These are phyloP conservation scores for Agapostemon virescens DNA, from an alignment of 2,888 invertebrate species.

Conservation along the genomic window DNA sequence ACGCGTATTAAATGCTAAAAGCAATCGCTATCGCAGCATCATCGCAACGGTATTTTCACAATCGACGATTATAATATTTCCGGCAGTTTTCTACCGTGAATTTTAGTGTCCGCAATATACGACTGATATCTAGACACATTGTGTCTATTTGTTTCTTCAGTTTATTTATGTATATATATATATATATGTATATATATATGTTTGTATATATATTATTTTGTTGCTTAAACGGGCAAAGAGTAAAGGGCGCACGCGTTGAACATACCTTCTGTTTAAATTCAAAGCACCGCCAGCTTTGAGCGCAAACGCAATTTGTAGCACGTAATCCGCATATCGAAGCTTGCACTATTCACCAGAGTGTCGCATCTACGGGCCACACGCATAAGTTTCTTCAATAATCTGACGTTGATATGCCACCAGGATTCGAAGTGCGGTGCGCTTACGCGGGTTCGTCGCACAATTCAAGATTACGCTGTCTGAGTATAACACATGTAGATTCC, in stretches of 20 bases:
- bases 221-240: constrained; percentile 63
- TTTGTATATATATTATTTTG: constrained; percentile 20
- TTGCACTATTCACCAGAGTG: constrained; percentile 71
- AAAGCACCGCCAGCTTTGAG: constrained; percentile 77
- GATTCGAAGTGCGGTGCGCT: constrained; percentile 65
- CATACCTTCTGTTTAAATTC: constrained; percentile 78
- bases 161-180: constrained; percentile 2
- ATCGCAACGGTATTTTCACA: constrained; percentile 56
- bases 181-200: not conserved
- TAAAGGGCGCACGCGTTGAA: constrained; percentile 72
- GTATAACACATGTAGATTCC: constrained; percentile 64
- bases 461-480: constrained; percentile 62
- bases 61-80: constrained; percentile 55
- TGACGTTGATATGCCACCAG: constrained; percentile 69
- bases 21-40: constrained; percentile 58
- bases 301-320: constrained; percentile 78
- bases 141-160: constrained; percentile 39
- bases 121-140: constrained; percentile 39
- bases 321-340: constrained; percentile 75
- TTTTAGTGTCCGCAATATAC: constrained; percentile 58
- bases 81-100: constrained; percentile 44
- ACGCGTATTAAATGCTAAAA: constrained; percentile 59
- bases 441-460: constrained; percentile 69
- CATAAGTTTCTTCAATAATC: constrained; percentile 72
- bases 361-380: constrained; percentile 71